Base-by-base conservation (phyloP, 2,888 invertebrate genomes). In the Melinaea marsaeus region DNA sequence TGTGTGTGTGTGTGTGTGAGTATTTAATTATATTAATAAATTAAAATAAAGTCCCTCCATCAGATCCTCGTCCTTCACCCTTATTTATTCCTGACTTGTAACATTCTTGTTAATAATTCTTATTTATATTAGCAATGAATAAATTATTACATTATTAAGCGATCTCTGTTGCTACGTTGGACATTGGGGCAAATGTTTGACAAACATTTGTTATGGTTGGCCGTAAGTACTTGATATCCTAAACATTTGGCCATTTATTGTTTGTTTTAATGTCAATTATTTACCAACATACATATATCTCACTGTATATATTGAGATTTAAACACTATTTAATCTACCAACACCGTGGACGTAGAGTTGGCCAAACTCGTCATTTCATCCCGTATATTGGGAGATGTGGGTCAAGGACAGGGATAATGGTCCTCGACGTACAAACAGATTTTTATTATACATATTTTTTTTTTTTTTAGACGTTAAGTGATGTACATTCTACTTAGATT, bases 111-210 rank as follows among this genome's bases (percentile, higher is more conserved):
- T 45, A 54, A 37, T 2, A 13, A 37, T 32, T 57, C 54, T 47
- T 61, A 57, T 58, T 61, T 58, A 61, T 56, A 55, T 46, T 35
- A 47, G 63, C 63, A 55, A 55, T 58, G 60, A 64, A 64, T 58
- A 64, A 55, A 61, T 64, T 61, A 55, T 42, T 13, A 42, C 34
- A 37, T 58, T 55, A 61, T 57, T 61, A 32, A 42, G 55, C 57
- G 13, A 32, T 34, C 5, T 34, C 58, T 57, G 64, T 64, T 61
- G 55, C 58, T 64, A 60, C 22, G 63, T 34, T 33, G 22, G n/a
- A 48, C 47, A 22, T 61, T 61, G 13, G 51, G 11, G 13, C 13
- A 42, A 6, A 42, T 42, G 42, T 42, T 37, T 42, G 42, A 42
- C 42, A 42, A 42, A 42, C 9, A 42, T 42, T 9, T 42, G 9